phyloP scores from a whole-genome alignment of 2,888 invertebrate species.

The Julus scanicus region DNA sequence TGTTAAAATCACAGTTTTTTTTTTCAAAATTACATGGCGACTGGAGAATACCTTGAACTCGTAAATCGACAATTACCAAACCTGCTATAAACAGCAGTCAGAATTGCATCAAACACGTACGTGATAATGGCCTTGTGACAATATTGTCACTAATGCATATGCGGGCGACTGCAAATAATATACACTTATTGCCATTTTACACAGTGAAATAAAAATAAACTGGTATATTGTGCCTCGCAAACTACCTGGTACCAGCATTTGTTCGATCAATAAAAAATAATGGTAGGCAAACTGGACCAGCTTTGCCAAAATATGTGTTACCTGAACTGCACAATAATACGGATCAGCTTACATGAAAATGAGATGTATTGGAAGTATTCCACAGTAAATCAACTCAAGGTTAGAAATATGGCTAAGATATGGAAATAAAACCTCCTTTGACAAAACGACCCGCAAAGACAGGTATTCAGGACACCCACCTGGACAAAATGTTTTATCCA shows the following conservation, averaged over 20 bases:
- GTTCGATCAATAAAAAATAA: not conserved
- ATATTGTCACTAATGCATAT: not conserved
- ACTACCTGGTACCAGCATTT: not conserved
- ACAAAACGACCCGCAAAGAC: not conserved
- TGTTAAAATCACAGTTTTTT: no score
- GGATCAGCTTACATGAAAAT: not conserved
- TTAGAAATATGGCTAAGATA: not conserved
- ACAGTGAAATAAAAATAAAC: not conserved
- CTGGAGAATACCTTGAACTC: no score
- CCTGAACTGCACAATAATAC: not conserved
- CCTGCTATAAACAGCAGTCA: not conserved
- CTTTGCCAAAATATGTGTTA: not conserved
- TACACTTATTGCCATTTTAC: not conserved
- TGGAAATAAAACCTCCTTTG: not conserved
- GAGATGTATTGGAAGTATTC: conserved; percentile 36
- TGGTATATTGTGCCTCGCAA: not conserved
- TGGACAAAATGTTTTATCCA: not conserved
- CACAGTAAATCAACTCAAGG: not conserved
- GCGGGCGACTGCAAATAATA: not conserved
- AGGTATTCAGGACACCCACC: not conserved
- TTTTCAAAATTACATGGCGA: no score
- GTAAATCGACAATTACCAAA: not conserved
- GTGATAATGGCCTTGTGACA: not conserved
- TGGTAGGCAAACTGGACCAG: not conserved
- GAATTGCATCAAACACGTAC: not conserved